Base-by-base conservation (phyloP, 1,140 invertebrate species). In the Venturia canescens region DNA sequence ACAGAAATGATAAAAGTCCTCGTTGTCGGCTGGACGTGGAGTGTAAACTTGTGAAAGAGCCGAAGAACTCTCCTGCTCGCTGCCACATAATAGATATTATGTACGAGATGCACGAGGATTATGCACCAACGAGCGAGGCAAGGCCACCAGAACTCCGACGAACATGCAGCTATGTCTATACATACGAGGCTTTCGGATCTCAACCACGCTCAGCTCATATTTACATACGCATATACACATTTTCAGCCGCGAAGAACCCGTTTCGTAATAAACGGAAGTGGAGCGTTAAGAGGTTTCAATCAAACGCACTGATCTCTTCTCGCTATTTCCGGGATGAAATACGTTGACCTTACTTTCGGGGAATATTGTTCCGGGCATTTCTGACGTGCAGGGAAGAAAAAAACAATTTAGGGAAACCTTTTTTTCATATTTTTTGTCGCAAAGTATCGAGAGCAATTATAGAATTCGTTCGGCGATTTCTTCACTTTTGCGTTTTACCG, bases 41-140 rank as follows among this genome's bases (percentile, higher is more conserved):
- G 48, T 16, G 44, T 53, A 15, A 74, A 44, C 34, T 72, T 38
- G 70, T 21, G 38, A 57, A 29, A 29, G 48, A 23, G 29, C 38
- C 38, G 38, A 44, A 44, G 38, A 44, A 44, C 38, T 44, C 11
- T 44, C 7, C 38, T 44, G 38, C 38, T 11, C 67, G 18, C 71
- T 74, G 26, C 71, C 53, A 21, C 71, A 74, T 74, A 57, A 74
- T 74, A 74, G 44, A 74, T 74, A 74, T 74, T 74, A 74, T 74
- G 71, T 26, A 57, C 44, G 67, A 34, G 71, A 74, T 74, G 71
- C 71, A 57, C 44, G 71, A 74, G 71, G 48, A 72, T 72, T 48
- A 48, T 72, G 38, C 38, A 38, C 70, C 18, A 74, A 48, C 38
- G 27, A 72, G 44, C 21, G 53, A 44, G 38, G 38, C 71, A 74